Base-by-base conservation (phyloP, 2,888 invertebrate species). In the Anarsia innoxiella region DNA sequence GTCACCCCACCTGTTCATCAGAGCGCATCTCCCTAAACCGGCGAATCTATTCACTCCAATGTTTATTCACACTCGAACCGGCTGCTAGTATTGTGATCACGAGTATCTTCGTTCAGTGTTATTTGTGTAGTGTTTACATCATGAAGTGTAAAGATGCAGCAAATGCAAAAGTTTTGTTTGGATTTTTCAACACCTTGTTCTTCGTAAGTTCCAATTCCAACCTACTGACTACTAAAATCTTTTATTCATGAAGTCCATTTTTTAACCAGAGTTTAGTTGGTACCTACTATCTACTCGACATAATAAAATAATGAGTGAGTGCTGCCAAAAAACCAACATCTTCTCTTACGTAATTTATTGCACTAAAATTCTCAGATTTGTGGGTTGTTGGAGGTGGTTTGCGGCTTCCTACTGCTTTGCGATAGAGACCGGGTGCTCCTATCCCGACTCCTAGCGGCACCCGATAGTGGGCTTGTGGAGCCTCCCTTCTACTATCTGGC, bases 401-500 rank as follows among this genome's bases (percentile, higher is more conserved):
- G 90, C 41, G 94, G 93, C 11, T 90, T 92, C 56, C 80, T 92
- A 39, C 75, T 94, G 12, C 86, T 93, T 33, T 89, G 90, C 40
- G 93, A 94, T 66, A 85, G 89, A 11, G 89, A 90, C 48, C 84
- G 92, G 40, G 87, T 93, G 40, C 74, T 94, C 34, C 68, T 94
- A 39, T 93, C 93, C 0, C 88, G 91, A 9, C 78, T 94, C 16
- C 66, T 93, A 46, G 89, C 90, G 3, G 86, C 90, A 1, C 87
- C 88, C 1, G 83, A 88, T 42, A 85, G 87, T 33, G 83, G 85
- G 23, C 69, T 91, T 39, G 87, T 88, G 1, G 90, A 93, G 55
- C 92, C 94, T 0, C 85, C 93, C 9, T 89, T 94, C 53, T 91
- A 93, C 62, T 94, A 94, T 60, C 80, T 92, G 4, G 90, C 93